A percentile compares a stretch with the other conserved stretches of the same genome.
Conservation (phyloP, 2,888 invertebrate species). For the Oscheius sp. region DNA sequence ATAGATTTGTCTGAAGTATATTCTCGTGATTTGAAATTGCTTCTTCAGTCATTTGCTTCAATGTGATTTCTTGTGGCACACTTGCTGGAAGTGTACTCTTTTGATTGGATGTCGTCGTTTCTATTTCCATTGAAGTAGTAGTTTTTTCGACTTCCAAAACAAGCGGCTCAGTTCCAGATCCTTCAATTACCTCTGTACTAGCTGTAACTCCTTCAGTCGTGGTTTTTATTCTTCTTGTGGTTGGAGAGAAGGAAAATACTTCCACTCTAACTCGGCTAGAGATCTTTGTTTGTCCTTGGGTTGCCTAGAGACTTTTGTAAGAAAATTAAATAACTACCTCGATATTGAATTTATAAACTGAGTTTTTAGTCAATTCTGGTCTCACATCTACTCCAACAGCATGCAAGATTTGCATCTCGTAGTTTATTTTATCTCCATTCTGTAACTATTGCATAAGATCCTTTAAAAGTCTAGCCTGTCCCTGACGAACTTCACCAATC, state of each 20-base stretch:
- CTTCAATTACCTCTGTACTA: too few relatives aligned
- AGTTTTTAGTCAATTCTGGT: constrained; percentile 11
- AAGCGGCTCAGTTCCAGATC: too few relatives aligned
- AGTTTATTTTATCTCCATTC: background rate
- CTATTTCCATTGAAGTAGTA: too few relatives aligned
- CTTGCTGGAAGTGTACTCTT: too few relatives aligned
- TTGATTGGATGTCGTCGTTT: too few relatives aligned
- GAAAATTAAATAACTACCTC: constrained; percentile 1
- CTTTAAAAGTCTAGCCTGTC: constrained; percentile 34
- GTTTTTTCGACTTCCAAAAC: too few relatives aligned
- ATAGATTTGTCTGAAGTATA: too few relatives aligned
- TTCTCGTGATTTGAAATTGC: too few relatives aligned
- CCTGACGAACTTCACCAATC: constrained; percentile 43
- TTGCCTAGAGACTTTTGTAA: background rate
- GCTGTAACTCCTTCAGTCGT: background rate
- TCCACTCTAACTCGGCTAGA: constrained; percentile 44
- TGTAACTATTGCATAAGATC: background rate
- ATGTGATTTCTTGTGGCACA: too few relatives aligned
- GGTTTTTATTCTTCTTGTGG: constrained; percentile 31
- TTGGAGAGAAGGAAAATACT: constrained; percentile 44
- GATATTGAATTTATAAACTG: constrained; percentile 17
- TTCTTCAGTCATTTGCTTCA: too few relatives aligned
- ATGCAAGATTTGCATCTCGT: constrained; percentile 1
- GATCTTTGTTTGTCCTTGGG: background rate
- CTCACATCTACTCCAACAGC: background rate